Base-by-base conservation (phyloP, 2,113 vertebrate species). In the Thunnus thynnus region DNA sequence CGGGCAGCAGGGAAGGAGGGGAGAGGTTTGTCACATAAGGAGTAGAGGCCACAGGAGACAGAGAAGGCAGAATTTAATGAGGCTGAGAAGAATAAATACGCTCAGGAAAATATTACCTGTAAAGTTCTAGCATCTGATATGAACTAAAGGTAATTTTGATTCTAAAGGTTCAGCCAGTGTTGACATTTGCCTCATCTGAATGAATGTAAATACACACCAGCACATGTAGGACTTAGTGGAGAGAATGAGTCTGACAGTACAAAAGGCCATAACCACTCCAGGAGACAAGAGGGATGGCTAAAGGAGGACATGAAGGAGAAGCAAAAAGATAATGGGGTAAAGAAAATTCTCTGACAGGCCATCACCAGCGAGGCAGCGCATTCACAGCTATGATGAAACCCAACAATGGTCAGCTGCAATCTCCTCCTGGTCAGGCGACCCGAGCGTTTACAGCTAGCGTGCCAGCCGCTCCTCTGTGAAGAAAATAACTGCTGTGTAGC, bases 381-480 rank as follows among this genome's bases (percentile, higher is more conserved):
- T 77, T 87, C 51, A 76, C 69, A 76, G 78, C 3, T 20, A 86
- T 90, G 85, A 89, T 83, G 82, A 90, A 90, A 91, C 78, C 72
- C 80, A 90, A 84, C 84, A 81, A 82, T 81, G 80, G 86, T 88
- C 87, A 84, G 82, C 72, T 83, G 84, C 80, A 91, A 91, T 87
- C 81, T 83, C 50, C 61, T 76, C 72, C 62, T 76, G 64, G 74
- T 81, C 76, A 44, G 83, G 76, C 71, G 67, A 74, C n/a, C 27
- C 27, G 77, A 78, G 55, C 10, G 4, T 72, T 80, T 82, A 70
- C 76, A 66, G 25, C 25, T 20, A 46, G 71, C 47, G 3, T 25
- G 58, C 66, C 54, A 83, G 54, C 44, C 52, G 16, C 78, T 82
- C 47, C 57, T 76, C 54, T 74, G 55, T 9, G 44, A 25, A 36